Evolutionary conservation across 2,888 invertebrate species (phyloP).

Genomic region (Gastracanthus pulcherrimus): DNA sequence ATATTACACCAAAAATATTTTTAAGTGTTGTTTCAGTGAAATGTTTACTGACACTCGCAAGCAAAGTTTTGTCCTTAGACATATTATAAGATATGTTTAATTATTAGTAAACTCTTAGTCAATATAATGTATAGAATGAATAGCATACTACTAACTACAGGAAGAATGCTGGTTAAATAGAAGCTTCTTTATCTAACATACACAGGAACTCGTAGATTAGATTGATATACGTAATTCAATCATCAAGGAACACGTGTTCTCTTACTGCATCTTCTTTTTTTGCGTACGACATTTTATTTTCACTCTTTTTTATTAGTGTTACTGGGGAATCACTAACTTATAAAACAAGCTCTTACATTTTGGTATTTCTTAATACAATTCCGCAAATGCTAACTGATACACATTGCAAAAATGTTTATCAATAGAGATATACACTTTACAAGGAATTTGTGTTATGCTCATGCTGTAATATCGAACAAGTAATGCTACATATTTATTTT

Average conservation of each 20-base stretch:
- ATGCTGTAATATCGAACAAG: not conserved
- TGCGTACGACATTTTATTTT: not conserved
- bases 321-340: too few species aligned
- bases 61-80: conserved; percentile 40
- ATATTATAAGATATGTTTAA: not conserved
- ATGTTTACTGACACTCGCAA: conserved; percentile 62
- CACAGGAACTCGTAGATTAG: not conserved
- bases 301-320: not conserved
- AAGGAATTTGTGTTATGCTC: not conserved
- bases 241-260: conserved; percentile 18
- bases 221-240: not conserved
- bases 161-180: not conserved
- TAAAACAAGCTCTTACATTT: too few species aligned
- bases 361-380: not conserved
- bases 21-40: conserved; percentile 77
- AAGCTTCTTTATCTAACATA: not conserved
- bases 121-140: not conserved
- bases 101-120: not conserved
- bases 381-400: not conserved
- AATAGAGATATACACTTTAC: not conserved
- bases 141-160: not conserved
- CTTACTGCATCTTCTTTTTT: not conserved
- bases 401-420: not conserved
- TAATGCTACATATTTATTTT: too few species aligned
- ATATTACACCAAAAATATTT: conserved; percentile 74